Percentiles rank a stretch among this genome's conserved stretches.
Conservation (phyloP, 92 coral and sea anemone species). For the Phenganax subtilis region DNA sequence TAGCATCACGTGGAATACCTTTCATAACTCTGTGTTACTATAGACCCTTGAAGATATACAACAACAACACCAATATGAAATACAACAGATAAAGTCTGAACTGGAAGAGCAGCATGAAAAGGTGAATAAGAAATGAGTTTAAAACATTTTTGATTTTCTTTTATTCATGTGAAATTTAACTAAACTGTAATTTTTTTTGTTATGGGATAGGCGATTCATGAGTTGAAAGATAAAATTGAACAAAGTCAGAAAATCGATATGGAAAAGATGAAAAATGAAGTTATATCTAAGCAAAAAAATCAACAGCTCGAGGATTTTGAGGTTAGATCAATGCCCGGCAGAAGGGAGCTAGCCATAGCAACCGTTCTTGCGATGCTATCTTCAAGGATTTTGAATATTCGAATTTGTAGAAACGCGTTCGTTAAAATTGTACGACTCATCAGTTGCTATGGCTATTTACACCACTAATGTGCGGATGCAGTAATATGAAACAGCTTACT, state of each 20-base stretch:
- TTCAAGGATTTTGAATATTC: too few relatives aligned
- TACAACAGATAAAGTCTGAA: constrained; percentile 85
- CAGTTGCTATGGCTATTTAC: too few relatives aligned
- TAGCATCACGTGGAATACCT: neutral
- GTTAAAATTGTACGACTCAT: too few relatives aligned
- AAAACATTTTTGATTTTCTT: too few relatives aligned
- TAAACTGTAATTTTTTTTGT: neutral
- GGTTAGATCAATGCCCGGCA: neutral
- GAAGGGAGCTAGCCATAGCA: too few relatives aligned
- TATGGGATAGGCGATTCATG: constrained; percentile 62
- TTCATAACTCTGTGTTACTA: neutral
- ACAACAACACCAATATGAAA: constrained; percentile 78
- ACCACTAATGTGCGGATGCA: too few relatives aligned
- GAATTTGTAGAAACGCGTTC: too few relatives aligned
- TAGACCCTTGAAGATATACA: constrained; percentile 79
- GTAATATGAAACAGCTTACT: too few relatives aligned
- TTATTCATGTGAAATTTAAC: too few relatives aligned
- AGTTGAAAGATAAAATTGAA: constrained; percentile 59
- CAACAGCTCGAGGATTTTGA: constrained; percentile 22
- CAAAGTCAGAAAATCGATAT: constrained; percentile 61
- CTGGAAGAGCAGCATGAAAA: constrained; percentile 85
- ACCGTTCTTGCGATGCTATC: too few relatives aligned
- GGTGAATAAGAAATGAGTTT: constrained; percentile 24
- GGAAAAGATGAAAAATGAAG: constrained; percentile 51
- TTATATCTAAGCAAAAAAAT: constrained; percentile 3